Evolutionary conservation across 2,888 invertebrate species (phyloP).

Genomic region (Cephus pulcher): DNA sequence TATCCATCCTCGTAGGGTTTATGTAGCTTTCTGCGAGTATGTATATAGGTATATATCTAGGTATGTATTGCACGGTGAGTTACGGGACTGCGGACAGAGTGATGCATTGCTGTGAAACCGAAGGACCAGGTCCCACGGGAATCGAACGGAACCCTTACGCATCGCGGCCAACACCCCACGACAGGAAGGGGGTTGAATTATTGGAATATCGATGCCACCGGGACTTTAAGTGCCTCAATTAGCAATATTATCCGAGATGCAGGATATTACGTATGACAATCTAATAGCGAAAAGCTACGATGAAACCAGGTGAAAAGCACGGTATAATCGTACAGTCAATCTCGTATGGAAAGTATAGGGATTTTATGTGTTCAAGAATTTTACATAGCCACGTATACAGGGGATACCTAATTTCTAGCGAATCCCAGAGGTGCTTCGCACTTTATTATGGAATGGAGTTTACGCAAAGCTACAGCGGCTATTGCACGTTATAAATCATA

Average conservation of each 20-base stretch:
- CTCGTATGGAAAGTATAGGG: background rate
- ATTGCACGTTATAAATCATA: background rate
- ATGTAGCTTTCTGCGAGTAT: constrained; percentile 12
- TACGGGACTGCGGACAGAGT: constrained; percentile 66
- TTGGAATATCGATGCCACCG: constrained; percentile 62
- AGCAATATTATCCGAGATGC: constrained; percentile 31
- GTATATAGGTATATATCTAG: constrained; percentile 38
- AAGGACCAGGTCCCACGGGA: constrained; percentile 62
- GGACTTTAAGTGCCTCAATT: constrained; percentile 62
- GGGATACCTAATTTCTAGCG: background rate
- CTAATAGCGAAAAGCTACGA: background rate
- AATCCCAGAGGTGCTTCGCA: background rate
- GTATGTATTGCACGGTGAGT: constrained; percentile 48
- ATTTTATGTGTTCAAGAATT: background rate
- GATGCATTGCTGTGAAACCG: constrained; percentile 63
- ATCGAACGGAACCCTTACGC: constrained; percentile 59
- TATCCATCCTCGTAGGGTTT: background rate
- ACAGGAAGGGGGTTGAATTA: constrained; percentile 57
- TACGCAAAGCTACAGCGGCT: background rate
- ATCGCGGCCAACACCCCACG: constrained; percentile 43
- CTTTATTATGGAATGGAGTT: background rate
- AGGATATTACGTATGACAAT: background rate
- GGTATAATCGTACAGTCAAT: background rate
- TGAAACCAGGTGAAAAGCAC: background rate
- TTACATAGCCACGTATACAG: background rate